Base-by-base conservation (phyloP, 2,888 invertebrate species). In the Parnassius orleans region DNA sequence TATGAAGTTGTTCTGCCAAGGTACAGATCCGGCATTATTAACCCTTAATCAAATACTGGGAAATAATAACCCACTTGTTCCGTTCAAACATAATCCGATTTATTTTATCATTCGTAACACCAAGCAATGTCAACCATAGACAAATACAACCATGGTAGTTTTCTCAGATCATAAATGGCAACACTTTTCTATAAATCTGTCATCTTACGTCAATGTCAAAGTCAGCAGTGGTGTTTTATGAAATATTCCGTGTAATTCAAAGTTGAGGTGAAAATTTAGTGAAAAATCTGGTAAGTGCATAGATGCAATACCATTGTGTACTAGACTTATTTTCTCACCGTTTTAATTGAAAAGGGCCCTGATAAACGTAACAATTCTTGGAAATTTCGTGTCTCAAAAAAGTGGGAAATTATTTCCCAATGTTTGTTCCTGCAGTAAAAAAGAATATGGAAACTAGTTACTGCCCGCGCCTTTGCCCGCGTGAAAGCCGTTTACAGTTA, bases 361-460 rank as follows among this genome's bases (percentile, higher is more conserved):
- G 52, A 52, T 60, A 51, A 55, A 55, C 55, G 51, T 60, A 51
- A 60, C 55, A 60, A 55, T 60, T 60, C 55, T 60, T 60, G 60
- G 60, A 60, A 55, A 55, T 60, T 60, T 51, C 55, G 55, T 51
- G 60, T 55, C 55, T 60, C 55, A 55, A 56, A 46, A 44, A 54
- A 44, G 54, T 54, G 54, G 54, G 55, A 56, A 56, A 56, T 56
- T 57, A 61, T 61, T 61, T 57, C 61, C 63, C 63, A 63, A 63
- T 63, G 63, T 63, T 59, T 55, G 63, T 63, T 63, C 63, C 59
- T 63, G 63, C 63, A 55, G 58, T 63, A 59, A 63, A 55, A 59
- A 63, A 63, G 54, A 63, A 24, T 24, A 24, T 24, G 24, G 24
- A 24, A 24, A 24, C 24, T 24, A 24, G 24, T 24, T 24, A 24